phyloP scores from a whole-genome alignment of 2,113 vertebrate species.

The Eonycteris spelaea region DNA sequence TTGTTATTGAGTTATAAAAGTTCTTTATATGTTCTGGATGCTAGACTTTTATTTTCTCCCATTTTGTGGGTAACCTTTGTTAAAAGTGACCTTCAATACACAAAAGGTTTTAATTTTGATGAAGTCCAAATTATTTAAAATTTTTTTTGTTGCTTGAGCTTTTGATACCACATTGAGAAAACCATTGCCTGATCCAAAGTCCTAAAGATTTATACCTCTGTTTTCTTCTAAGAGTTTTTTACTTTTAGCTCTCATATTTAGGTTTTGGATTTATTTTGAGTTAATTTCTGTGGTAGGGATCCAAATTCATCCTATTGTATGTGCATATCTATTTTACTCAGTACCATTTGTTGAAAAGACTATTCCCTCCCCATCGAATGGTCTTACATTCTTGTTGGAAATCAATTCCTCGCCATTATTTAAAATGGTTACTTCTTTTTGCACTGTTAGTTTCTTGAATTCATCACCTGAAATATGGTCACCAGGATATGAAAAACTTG shows the following conservation, averaged over 20 bases:
- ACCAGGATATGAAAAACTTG: neutral
- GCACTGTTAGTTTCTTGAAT: neutral
- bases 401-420: neutral
- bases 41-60: neutral
- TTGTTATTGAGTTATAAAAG: slow-evolving; percentile 13
- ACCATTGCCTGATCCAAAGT: neutral
- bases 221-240: slow-evolving; percentile 4
- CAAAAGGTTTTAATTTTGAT: neutral
- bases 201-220: neutral
- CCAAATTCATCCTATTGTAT: neutral
- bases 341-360: neutral
- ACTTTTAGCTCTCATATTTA: neutral
- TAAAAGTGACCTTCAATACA: neutral
- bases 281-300: neutral
- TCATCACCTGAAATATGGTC: neutral
- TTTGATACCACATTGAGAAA: slow-evolving; percentile 2
- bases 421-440: neutral
- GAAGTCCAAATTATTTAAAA: neutral
- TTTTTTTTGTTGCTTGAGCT: neutral
- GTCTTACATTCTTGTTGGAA: neutral
- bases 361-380: neutral
- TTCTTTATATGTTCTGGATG: neutral
- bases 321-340: neutral
- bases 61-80: neutral
- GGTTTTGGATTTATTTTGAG: neutral